These are phyloP conservation scores for Neoniphon sammara DNA, from an alignment of 2,797 vertebrate genomes.

Conservation along the genomic window DNA sequence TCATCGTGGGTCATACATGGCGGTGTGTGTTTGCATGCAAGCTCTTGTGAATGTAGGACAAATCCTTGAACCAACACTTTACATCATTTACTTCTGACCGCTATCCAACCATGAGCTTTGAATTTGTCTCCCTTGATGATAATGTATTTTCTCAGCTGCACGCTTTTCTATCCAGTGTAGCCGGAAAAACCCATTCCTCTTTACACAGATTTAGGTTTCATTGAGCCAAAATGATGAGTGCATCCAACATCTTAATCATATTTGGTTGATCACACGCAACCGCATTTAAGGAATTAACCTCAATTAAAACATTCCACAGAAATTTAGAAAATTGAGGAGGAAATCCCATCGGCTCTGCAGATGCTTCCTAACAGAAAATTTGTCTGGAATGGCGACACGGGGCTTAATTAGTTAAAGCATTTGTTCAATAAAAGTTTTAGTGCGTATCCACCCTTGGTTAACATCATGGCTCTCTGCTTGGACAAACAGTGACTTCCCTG, in stretches of 20 bases:
- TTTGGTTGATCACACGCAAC: constrained; percentile 1
- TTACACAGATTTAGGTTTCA: background rate
- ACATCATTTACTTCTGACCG: constrained; percentile 5
- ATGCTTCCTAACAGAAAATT: background rate
- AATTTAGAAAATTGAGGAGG: constrained; percentile 1
- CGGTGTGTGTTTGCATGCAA: background rate
- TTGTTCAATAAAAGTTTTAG: background rate
- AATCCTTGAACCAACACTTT: constrained; percentile 3
- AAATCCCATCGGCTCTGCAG: constrained; percentile 2
- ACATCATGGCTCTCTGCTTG: constrained; percentile 5
- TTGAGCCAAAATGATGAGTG: background rate
- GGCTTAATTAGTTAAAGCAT: constrained; percentile 39
- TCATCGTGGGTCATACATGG: constrained; percentile 8
- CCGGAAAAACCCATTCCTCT: background rate
- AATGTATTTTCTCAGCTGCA: background rate
- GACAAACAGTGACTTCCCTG: constrained; percentile 14
- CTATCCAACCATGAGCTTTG: background rate
- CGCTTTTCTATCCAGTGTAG: background rate
- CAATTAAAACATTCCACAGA: constrained; percentile 19
- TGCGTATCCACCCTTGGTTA: constrained; percentile 24
- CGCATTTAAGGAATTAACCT: background rate
- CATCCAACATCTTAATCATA: background rate
- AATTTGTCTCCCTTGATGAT: background rate
- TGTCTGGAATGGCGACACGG: constrained; percentile 5
- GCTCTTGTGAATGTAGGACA: background rate